Percentiles rank a stretch among this genome's conserved stretches.
These are phyloP conservation scores for Corythoichthys haematopterus DNA, from an alignment of 2,113 vertebrate species.

Conservation along the genomic window DNA sequence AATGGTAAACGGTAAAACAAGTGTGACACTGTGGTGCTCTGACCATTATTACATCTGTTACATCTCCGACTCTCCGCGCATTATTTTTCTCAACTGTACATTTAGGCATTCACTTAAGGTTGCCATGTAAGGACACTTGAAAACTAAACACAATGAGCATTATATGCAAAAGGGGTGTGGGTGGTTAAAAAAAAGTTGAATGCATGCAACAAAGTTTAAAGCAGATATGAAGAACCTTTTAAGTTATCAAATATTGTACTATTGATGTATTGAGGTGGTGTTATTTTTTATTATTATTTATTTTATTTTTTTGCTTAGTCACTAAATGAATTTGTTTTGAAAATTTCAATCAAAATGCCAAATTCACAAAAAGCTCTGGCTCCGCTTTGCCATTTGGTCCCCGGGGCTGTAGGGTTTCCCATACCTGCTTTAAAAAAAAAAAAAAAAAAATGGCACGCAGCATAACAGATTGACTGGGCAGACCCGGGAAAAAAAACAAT, in stretches of 20 bases:
- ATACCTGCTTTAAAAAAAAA: not conserved
- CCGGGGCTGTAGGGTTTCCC: not conserved
- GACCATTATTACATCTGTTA: slow-evolving; percentile 48
- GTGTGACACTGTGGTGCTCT: slow-evolving; percentile 46
- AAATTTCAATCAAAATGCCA: not conserved
- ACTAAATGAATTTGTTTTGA: not conserved
- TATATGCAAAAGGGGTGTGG: slow-evolving; percentile 7
- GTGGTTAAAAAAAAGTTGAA: slow-evolving; percentile 14
- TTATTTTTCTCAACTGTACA: slow-evolving; percentile 34
- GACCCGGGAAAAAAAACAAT: slow-evolving; percentile 1
- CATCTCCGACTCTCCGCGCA: slow-evolving; percentile 42
- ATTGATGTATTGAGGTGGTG: not conserved
- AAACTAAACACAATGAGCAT: slow-evolving; percentile 44
- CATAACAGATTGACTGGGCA: slow-evolving; percentile 15
- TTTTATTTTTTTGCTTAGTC: not conserved
- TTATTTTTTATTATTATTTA: not conserved
- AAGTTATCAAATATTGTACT: not conserved
- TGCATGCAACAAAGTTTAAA: not conserved
- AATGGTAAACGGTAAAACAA: not conserved
- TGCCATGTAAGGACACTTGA: slow-evolving; percentile 71
- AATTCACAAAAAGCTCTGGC: not conserved
- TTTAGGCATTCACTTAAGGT: slow-evolving; percentile 37
- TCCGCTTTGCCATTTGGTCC: not conserved
- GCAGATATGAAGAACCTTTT: not conserved
- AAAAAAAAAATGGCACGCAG: slow-evolving; percentile 34